Conservation (phyloP, 1,140 invertebrate genomes). For the Bombus superbus region DNA sequence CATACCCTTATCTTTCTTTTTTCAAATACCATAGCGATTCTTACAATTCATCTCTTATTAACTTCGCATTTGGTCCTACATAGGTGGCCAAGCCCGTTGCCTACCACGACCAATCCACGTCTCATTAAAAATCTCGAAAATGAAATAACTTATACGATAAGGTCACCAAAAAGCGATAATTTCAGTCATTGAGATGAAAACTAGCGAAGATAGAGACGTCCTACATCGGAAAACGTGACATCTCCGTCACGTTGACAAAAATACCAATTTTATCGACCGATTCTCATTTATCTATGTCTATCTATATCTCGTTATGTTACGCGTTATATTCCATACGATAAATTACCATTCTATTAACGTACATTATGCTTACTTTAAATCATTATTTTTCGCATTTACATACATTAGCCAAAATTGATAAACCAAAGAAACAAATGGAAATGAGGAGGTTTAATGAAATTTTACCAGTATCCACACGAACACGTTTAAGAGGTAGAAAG, state of each 20-base stretch:
- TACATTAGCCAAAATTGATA: not conserved
- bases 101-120: too few species aligned
- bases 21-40: not conserved
- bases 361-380: too few species aligned
- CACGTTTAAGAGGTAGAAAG: not conserved
- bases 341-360: not conserved
- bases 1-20: not conserved
- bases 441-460: not conserved
- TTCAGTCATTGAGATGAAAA: not conserved
- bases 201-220: not conserved
- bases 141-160: not conserved
- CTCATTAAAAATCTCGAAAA: not conserved
- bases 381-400: not conserved
- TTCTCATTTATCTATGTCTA: constrained; percentile 10
- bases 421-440: constrained; percentile 3
- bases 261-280: constrained; percentile 11
- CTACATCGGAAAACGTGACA: not conserved
- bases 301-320: not conserved
- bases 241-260: not conserved
- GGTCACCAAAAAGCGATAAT: not conserved
- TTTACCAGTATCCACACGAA: not conserved
- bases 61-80: not conserved
- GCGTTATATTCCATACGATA: not conserved
- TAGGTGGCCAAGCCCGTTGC: too few species aligned
- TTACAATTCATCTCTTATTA: not conserved